These are phyloP conservation scores for Schrankia costaestrigalis DNA, from an alignment of 2,888 invertebrate genomes.

Conservation along the genomic window DNA sequence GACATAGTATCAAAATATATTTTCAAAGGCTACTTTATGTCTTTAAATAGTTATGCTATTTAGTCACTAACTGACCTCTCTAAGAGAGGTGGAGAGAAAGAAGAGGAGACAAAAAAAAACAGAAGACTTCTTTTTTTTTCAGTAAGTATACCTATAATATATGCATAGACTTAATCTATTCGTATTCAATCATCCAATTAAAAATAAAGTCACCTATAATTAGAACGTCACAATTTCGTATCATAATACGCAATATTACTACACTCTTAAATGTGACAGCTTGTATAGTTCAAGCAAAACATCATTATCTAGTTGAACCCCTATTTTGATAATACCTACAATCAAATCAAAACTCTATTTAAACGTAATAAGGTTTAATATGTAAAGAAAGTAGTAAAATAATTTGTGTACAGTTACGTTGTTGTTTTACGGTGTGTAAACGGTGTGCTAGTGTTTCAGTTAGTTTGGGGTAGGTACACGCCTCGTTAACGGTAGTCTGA, in stretches of 20 bases:
- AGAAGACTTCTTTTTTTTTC: too few species aligned
- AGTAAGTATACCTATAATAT: too few species aligned
- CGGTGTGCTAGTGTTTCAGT: constrained; percentile 30
- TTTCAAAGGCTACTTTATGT: constrained; percentile 15
- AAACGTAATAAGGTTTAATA: background rate
- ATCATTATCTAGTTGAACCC: constrained; percentile 54
- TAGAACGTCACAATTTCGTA: too few species aligned
- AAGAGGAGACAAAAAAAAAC: too few species aligned
- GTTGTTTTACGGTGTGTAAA: constrained; percentile 49
- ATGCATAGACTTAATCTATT: too few species aligned
- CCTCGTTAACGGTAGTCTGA: constrained; percentile 19
- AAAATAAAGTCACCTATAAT: too few species aligned
- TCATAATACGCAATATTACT: too few species aligned
- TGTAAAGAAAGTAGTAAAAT: constrained; percentile 9
- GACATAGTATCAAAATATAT: constrained; percentile 30
- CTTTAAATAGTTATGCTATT: too few species aligned
- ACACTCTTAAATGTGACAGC: too few species aligned
- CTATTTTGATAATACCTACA: constrained; percentile 25
- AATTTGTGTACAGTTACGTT: constrained; percentile 47
- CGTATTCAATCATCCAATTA: too few species aligned
- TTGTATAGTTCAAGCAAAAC: constrained; percentile 34
- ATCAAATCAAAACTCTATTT: constrained; percentile 6
- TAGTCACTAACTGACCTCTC: too few species aligned
- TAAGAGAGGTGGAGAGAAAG: background rate
- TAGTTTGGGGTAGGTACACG: constrained; percentile 4